phyloP scores from a whole-genome alignment of 2,888 invertebrate species.

The Tenthredo scrophulariae region DNA sequence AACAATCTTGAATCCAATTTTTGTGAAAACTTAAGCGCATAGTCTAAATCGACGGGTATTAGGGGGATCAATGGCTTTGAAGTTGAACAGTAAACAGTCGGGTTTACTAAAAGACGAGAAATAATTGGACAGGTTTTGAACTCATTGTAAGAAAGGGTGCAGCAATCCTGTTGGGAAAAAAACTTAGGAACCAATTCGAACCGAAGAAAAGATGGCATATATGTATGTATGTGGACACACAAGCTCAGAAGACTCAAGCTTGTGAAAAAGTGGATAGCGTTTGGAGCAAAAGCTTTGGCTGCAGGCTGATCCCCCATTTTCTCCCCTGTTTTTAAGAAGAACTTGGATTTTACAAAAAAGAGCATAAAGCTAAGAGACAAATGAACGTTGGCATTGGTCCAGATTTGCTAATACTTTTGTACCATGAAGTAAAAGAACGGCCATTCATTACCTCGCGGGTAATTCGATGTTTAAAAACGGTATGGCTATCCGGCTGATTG shows the following conservation, averaged over 20 bases:
- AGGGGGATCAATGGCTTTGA: not conserved
- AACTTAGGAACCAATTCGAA: not conserved
- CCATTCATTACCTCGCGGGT: not conserved
- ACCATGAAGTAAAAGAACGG: not conserved
- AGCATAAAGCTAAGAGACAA: constrained; percentile 19
- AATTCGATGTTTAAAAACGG: not conserved
- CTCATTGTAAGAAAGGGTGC: not conserved
- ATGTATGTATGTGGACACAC: not conserved
- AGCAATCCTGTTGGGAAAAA: not conserved
- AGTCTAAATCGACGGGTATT: not conserved
- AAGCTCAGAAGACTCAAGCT: not conserved
- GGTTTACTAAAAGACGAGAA: not conserved
- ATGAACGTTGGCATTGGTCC: not conserved
- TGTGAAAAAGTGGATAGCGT: not conserved
- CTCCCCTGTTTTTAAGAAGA: not conserved
- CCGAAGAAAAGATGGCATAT: not conserved
- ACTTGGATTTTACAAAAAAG: not conserved
- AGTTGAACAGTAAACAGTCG: not conserved
- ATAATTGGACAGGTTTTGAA: not conserved
- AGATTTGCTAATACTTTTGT: constrained; percentile 1
- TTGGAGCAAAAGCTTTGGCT: not conserved
- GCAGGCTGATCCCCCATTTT: not conserved
- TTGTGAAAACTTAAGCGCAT: not conserved
- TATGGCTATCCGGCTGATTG: not conserved
- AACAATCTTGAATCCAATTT: not conserved